Base-by-base conservation (phyloP, 2,113 vertebrate species). In the Brachirus orientalis region DNA sequence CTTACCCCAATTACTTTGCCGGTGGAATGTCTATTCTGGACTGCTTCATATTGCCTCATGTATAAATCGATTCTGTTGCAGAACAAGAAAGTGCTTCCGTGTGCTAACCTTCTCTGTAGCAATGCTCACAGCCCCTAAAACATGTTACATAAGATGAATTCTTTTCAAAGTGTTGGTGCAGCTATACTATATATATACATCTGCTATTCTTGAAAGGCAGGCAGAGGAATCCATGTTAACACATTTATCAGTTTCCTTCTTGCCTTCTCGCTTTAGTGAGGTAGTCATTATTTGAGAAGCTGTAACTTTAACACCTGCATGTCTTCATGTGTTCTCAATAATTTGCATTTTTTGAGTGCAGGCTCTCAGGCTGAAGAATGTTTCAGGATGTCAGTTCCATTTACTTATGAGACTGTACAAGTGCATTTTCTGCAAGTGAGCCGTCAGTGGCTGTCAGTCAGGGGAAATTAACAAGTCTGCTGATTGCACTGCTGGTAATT, bases 401-500 rank as follows among this genome's bases (percentile, higher is more conserved):
- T 87, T 91, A 80, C 86, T 88, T 88, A 88, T 82, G 87, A 89
- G 84, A 72, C 80, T 46, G 76, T 86, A 80, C 58, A 66, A 63
- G 46, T 80, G 82, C 85, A 84, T 89, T 91, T 89, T 86, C 87
- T 90, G 82, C 82, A 70, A 88, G 82, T 77, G 86, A 90, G 85
- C 83, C 78, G 72, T 90, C 87, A 90, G 86, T 63, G 22, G 67
- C 86, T 88, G 90, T 87, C 88, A 92, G 90, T 88, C 89, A 70
- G 82, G 75, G 80, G 77, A 88, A 93, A 90, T 91, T 86, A 92
- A 91, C 77, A 83, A 89, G 83, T 77, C 80, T 79, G 85, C 86
- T 88, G 90, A 92, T 92, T 91, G 75, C 85, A 86, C 88, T 87
- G 81, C 86, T 85, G 85, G 85, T 92, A 91, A 93, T 92, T 92